Conservation (phyloP, 2,113 vertebrate species). For the Nothocercus nigrocapillus region DNA sequence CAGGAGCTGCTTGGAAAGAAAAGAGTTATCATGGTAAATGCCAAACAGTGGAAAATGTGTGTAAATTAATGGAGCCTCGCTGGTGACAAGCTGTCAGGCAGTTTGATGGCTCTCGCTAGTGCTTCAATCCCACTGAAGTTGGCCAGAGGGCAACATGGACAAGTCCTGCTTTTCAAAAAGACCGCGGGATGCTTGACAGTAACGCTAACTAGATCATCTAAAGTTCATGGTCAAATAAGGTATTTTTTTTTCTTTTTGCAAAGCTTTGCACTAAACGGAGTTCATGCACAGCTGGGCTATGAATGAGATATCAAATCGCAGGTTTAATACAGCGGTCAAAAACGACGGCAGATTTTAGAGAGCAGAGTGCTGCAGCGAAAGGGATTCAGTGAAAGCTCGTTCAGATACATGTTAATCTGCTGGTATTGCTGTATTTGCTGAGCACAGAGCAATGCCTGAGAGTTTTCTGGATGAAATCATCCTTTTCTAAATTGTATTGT, state of each 20-base stretch:
- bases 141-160: constrained; percentile 87
- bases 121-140: constrained; percentile 83
- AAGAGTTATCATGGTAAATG: constrained; percentile 91
- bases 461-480: not conserved
- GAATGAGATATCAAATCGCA: constrained; percentile 72
- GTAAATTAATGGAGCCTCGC: constrained; percentile 87
- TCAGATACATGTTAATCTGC: not conserved
- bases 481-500: not conserved
- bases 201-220: constrained; percentile 87
- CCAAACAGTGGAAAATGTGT: constrained; percentile 92
- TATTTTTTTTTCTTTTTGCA: constrained; percentile 72
- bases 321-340: constrained; percentile 32
- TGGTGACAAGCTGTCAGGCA: constrained; percentile 87
- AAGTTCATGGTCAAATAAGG: constrained; percentile 90
- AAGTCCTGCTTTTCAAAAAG: constrained; percentile 87
- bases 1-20: constrained; percentile 87
- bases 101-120: constrained; percentile 83
- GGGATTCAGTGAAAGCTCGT: constrained; percentile 18
- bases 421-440: not conserved
- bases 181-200: constrained; percentile 88
- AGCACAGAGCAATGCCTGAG: not conserved
- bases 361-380: not conserved
- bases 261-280: constrained; percentile 80
- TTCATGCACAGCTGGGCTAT: constrained; percentile 68
- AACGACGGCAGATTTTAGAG: constrained; percentile 30